Evolutionary conservation across 1,140 invertebrate species (phyloP), one percentile per base, ranked within the genome.

Genomic region (Periplaneta americana): DNA sequence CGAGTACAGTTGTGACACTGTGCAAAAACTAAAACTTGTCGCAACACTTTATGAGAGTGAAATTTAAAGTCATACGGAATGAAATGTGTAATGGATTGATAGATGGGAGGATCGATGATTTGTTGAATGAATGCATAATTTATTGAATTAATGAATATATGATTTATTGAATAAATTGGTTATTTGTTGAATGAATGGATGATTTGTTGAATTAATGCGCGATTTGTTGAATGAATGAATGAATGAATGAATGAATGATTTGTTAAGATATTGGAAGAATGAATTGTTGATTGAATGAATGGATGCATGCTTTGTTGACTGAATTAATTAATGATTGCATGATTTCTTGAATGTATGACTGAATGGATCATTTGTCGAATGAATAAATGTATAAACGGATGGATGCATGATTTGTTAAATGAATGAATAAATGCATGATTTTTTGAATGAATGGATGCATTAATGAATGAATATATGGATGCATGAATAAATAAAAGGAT

Each of bases 361-460:
- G 39, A 57, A 57, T 57, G 22, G 22, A 57, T 57, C 13, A 57
- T 15, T 57, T 15, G 22, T 15, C 22, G 39, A 57, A 57, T 57
- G 22, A 57, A 57, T 57, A n/a, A 57, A 57, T 57, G 22, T 15
- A 57, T 57, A n/a, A 57, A 57, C 22, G 22, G 22, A 57, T 57
- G 39, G 22, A 57, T 57, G 22, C 11, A 57, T 57, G 39, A 57
- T 15, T 57, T 15, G 22, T 15, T 57, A n/a, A 57, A 57, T 76
- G 28, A 76, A 76, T 76, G 75, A 76, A 76, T 76, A 34, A 76
- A 76, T 76, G 75, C 13, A 76, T 76, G 28, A 76, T 15, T 76
- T 13, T 15, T 15, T 76, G 28, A 76, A 76, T 76, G 75, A 76
- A 76, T 76, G 28, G 31, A 76, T 76, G 75, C 13, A 76, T 76